Conservation (phyloP, 1,140 invertebrate genomes). For the Drosophila yakuba region DNA sequence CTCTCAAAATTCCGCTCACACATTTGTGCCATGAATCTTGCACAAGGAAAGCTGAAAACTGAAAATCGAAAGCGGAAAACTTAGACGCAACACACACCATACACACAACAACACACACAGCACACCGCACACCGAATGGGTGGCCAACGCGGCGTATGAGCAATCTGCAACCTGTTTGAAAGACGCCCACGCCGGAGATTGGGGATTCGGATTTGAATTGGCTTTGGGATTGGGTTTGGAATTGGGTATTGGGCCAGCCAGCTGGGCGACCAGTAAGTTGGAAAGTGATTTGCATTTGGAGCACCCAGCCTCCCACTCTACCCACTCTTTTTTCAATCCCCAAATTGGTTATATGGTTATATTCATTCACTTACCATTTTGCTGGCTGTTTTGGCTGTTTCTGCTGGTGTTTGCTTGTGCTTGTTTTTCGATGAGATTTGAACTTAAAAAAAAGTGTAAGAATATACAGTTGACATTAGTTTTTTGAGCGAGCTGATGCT, state of each 20-base stretch:
- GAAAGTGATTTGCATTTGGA: slow-evolving; percentile 47
- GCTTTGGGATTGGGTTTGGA: not conserved
- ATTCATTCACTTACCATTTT: slow-evolving; percentile 61
- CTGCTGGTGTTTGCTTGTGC: slow-evolving; percentile 8
- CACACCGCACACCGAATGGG: slow-evolving; percentile 7
- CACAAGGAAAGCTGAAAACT: slow-evolving; percentile 38
- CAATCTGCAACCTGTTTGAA: slow-evolving; percentile 70
- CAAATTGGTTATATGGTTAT: not conserved
- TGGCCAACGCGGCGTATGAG: slow-evolving; percentile 65
- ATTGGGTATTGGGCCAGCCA: slow-evolving; percentile 23
- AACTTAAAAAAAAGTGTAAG: slow-evolving; percentile 10
- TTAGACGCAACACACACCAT: slow-evolving; percentile 4
- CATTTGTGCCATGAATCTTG: slow-evolving; percentile 54
- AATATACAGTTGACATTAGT: slow-evolving; percentile 6
- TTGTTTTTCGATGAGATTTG: slow-evolving; percentile 11
- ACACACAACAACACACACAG: not conserved
- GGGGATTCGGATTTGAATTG: slow-evolving; percentile 8
- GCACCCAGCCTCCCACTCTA: slow-evolving; percentile 1
- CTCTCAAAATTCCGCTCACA: slow-evolving; percentile 64
- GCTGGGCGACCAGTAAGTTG: slow-evolving; percentile 49
- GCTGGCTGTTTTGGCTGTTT: not conserved
- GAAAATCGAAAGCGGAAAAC: slow-evolving; percentile 35
- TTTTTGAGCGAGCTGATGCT: slow-evolving; percentile 1
- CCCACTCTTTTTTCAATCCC: not conserved
- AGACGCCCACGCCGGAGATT: slow-evolving; percentile 55